phyloP scores from a whole-genome alignment of 2,888 invertebrate genomes.

The Lacanobia oleracea region DNA sequence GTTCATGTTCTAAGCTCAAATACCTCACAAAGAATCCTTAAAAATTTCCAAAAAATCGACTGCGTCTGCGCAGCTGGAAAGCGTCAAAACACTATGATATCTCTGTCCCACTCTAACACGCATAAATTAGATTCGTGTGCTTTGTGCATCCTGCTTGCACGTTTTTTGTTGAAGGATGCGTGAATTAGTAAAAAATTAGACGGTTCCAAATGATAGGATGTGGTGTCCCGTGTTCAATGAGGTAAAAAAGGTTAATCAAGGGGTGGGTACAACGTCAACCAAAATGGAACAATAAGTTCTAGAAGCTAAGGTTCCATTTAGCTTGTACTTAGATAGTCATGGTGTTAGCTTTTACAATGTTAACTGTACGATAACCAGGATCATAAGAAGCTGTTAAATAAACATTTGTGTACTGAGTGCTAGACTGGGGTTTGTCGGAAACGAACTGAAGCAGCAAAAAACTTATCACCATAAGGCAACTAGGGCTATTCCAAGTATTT shows the following conservation, averaged over 20 bases:
- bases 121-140: slow-evolving; percentile 66
- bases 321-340: neutral
- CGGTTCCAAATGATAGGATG: slow-evolving; percentile 65
- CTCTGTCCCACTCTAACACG: slow-evolving; percentile 68
- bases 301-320: slow-evolving; percentile 14
- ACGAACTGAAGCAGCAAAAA: slow-evolving; percentile 9
- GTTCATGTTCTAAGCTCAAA: no score
- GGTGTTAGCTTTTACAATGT: neutral
- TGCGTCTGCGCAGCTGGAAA: slow-evolving; percentile 62
- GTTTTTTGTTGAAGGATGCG: slow-evolving; percentile 72
- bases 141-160: slow-evolving; percentile 67
- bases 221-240: slow-evolving; percentile 30
- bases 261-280: slow-evolving; percentile 26
- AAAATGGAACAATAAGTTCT: neutral
- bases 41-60: slow-evolving; percentile 40
- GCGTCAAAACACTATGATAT: slow-evolving; percentile 38
- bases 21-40: slow-evolving; percentile 43
- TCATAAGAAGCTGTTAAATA: slow-evolving; percentile 31
- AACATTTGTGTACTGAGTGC: slow-evolving; percentile 21
- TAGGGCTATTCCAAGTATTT: slow-evolving; percentile 5
- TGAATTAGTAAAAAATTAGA: slow-evolving; percentile 68
- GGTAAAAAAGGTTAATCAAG: slow-evolving; percentile 21
- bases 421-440: slow-evolving; percentile 17
- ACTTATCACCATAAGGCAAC: slow-evolving; percentile 2
- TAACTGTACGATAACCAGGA: neutral